phyloP scores from a whole-genome alignment of 2,113 vertebrate genomes.

The Mystacornis crossleyi region DNA sequence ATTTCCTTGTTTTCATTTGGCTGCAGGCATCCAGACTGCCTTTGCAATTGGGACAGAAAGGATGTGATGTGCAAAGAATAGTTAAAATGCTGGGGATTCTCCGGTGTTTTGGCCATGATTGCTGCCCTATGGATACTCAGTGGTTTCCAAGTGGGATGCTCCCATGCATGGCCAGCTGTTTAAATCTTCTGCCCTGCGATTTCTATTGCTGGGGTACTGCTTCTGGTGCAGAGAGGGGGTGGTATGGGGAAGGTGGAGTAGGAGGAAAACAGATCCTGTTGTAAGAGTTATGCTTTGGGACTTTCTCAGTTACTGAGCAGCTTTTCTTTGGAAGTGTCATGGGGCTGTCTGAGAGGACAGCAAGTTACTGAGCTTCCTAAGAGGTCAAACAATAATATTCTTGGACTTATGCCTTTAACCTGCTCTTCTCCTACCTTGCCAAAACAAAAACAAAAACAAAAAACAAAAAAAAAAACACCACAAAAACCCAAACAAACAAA shows the following conservation, averaged over 20 bases:
- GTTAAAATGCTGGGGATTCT: neutral
- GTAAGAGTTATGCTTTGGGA: neutral
- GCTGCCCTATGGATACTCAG: neutral
- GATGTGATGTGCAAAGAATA: neutral
- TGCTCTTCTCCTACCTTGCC: neutral
- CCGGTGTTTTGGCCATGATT: neutral
- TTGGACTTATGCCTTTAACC: neutral
- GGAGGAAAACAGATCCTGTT: neutral
- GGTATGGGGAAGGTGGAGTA: neutral
- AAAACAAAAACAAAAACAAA: neutral
- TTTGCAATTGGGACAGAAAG: conserved; percentile 7
- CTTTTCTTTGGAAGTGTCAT: neutral
- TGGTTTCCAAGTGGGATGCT: neutral
- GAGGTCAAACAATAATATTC: neutral
- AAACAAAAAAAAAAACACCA: too few relatives aligned
- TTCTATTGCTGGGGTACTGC: neutral
- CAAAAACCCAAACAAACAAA: too few relatives aligned
- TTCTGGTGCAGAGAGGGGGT: neutral
- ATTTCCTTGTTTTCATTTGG: conserved; percentile 38
- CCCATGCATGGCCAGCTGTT: rapidly evolving
- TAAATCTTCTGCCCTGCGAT: neutral
- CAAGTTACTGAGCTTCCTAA: neutral
- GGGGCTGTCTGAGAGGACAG: neutral
- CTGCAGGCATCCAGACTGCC: neutral
- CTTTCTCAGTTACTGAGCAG: neutral